Evolutionary conservation across 2,797 vertebrate species (phyloP).

Genomic region (Neomorphus geoffroyi): DNA sequence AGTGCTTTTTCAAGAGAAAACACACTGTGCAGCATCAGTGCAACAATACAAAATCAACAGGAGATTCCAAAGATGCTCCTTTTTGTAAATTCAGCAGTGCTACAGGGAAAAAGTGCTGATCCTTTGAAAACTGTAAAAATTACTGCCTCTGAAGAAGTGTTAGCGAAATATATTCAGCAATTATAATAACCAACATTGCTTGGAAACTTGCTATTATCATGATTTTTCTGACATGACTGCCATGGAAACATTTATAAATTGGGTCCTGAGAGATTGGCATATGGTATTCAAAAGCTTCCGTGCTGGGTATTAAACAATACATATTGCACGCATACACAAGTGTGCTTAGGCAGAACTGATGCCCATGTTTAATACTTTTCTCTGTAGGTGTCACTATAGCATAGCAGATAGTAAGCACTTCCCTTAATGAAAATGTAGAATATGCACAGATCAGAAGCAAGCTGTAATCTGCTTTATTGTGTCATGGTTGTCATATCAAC

Average conservation of each 20-base stretch:
- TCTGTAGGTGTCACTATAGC: conserved; percentile 81
- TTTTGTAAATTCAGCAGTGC: neutral
- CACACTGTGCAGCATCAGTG: neutral
- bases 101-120: neutral
- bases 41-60: neutral
- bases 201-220: conserved; percentile 23
- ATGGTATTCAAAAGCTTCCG: neutral
- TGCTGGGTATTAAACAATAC: neutral
- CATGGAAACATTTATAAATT: conserved; percentile 17
- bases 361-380: conserved; percentile 10
- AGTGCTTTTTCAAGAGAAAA: neutral
- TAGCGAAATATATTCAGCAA: conserved; percentile 40
- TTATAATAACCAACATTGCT: conserved; percentile 12
- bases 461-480: conserved; percentile 68
- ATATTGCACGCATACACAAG: neutral
- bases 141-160: neutral
- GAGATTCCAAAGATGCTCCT: neutral
- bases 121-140: neutral
- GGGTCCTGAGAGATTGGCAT: neutral
- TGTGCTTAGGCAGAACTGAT: neutral
- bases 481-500: conserved; percentile 79
- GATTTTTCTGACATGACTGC: conserved; percentile 38
- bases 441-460: conserved; percentile 50
- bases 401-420: conserved; percentile 64
- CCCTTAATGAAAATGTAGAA: conserved; percentile 37